Percentiles rank a stretch among this genome's conserved stretches.
Conservation (phyloP, 1,140 invertebrate species). For the Euura lappo region DNA sequence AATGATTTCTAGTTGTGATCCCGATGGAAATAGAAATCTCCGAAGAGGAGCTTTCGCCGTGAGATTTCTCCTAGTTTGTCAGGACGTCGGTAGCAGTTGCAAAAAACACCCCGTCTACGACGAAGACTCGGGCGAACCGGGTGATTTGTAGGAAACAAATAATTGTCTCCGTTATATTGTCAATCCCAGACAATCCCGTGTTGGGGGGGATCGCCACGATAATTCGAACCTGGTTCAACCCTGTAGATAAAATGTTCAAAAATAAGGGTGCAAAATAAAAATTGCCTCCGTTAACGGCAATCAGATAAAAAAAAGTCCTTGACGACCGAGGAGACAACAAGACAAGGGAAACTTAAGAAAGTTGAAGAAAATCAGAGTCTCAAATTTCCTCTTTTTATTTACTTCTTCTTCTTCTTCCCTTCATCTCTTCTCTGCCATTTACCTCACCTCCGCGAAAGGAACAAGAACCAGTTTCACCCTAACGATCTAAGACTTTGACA, state of each 20-base stretch:
- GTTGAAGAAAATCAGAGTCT: neutral
- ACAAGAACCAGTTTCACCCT: neutral
- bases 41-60: neutral
- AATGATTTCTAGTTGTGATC: no score
- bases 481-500: slow-evolving; percentile 1
- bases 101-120: neutral
- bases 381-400: no score
- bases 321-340: neutral
- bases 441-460: neutral
- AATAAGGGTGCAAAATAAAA: no score
- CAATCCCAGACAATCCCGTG: slow-evolving; percentile 35
- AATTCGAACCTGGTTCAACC: slow-evolving; percentile 30
- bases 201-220: slow-evolving; percentile 17
- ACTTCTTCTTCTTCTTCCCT: neutral
- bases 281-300: neutral
- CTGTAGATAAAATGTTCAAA: slow-evolving; percentile 20
- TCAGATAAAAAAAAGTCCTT: neutral
- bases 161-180: slow-evolving; percentile 37
- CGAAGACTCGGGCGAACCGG: neutral
- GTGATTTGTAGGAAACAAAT: slow-evolving; percentile 45
- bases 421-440: neutral
- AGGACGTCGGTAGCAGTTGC: neutral
- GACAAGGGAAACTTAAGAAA: neutral
- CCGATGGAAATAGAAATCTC: no score
- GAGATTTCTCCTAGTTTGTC: neutral